Percentiles rank a stretch among this genome's conserved stretches.
Evolutionary conservation across 37 sponge, comb jelly and placozoan genomes (phyloP).

Genomic region (Beroe ovata): DNA sequence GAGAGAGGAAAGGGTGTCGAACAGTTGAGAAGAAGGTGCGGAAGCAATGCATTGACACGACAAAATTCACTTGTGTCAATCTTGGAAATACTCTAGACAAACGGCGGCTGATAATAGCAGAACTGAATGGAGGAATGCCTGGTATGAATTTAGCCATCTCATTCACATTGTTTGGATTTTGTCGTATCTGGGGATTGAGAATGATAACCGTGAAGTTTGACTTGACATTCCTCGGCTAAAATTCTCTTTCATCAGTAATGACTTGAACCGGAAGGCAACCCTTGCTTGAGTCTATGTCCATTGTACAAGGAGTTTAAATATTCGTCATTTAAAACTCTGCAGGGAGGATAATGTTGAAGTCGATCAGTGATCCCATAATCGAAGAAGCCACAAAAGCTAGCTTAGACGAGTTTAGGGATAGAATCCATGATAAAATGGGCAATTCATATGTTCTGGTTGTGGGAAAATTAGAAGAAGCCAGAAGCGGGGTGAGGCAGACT

Average conservation of each 20-base stretch:
- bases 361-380: background rate
- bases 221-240: no score
- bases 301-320: no score
- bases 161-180: no score
- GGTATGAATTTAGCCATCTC: background rate
- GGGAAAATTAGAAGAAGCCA: background rate
- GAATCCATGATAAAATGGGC: background rate
- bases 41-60: background rate
- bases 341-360: background rate
- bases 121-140: background rate
- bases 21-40: background rate
- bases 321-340: no score
- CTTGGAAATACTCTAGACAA: background rate
- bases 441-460: background rate
- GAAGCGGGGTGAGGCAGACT: background rate
- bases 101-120: background rate
- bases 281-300: no score
- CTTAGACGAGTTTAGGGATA: background rate
- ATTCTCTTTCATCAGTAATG: no score
- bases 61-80: background rate
- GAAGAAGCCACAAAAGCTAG: background rate
- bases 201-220: no score
- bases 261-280: no score
- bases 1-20: background rate
- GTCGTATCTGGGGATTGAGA: no score